phyloP scores from a whole-genome alignment of 2,113 vertebrate genomes.

The Orcinus orca region DNA sequence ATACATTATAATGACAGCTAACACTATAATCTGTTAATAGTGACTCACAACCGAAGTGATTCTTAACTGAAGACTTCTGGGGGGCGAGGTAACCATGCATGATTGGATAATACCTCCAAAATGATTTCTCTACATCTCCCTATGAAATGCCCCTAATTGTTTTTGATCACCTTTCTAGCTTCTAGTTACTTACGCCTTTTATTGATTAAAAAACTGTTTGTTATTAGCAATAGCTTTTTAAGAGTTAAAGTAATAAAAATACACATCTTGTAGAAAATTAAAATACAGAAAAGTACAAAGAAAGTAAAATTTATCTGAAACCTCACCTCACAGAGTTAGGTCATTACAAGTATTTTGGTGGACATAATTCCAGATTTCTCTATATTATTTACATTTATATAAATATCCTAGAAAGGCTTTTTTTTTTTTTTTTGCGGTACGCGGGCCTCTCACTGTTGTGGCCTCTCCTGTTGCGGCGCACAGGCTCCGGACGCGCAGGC shows the following conservation, averaged over 20 bases:
- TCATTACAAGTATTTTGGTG: background rate
- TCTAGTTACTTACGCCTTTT: background rate
- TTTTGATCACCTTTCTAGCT: background rate
- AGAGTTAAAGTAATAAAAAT: conserved; percentile 8
- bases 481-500: too few species aligned
- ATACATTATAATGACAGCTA: background rate
- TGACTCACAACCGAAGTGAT: background rate
- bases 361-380: background rate
- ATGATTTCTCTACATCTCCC: background rate
- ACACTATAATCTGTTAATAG: background rate
- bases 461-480: too few species aligned
- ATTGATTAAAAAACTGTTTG: background rate
- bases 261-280: background rate
- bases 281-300: background rate
- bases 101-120: background rate
- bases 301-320: background rate
- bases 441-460: too few species aligned
- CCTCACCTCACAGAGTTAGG: background rate
- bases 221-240: background rate
- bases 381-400: background rate
- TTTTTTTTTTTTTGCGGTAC: background rate
- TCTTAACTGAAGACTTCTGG: background rate
- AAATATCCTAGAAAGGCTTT: background rate
- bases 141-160: background rate
- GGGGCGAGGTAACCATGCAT: background rate